Evolutionary conservation across 1,140 invertebrate species (phyloP).

Genomic region (Zaprionus camerounensis): DNA sequence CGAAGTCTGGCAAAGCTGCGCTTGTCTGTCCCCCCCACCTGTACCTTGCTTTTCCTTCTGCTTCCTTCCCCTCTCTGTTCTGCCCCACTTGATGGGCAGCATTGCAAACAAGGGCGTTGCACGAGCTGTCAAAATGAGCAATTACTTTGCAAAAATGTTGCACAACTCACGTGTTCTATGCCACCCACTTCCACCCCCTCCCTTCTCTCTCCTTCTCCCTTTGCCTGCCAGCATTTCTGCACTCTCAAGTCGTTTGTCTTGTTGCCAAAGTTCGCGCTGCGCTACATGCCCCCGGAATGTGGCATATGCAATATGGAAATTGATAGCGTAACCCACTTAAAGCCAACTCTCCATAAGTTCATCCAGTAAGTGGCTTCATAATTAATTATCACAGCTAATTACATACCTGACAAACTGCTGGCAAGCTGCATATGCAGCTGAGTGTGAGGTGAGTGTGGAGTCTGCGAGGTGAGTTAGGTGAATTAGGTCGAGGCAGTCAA

Average conservation of each 20-base stretch:
- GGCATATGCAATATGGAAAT: slow-evolving; percentile 70
- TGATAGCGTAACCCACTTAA: slow-evolving; percentile 50
- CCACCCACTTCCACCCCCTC: slow-evolving; percentile 6
- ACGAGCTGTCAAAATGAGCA: slow-evolving; percentile 81
- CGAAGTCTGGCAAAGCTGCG: slow-evolving; percentile 42
- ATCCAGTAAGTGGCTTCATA: slow-evolving; percentile 43
- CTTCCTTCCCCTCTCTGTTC: not conserved
- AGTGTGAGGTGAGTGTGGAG: no score
- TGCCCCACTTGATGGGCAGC: not conserved
- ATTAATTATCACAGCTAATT: slow-evolving; percentile 44
- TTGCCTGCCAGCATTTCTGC: not conserved
- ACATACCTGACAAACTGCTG: slow-evolving; percentile 38
- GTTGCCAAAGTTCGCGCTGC: slow-evolving; percentile 51
- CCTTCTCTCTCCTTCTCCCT: no score
- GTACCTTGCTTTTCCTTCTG: slow-evolving; percentile 18
- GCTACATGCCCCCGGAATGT: slow-evolving; percentile 46
- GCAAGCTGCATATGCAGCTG: not conserved
- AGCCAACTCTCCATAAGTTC: slow-evolving; percentile 39
- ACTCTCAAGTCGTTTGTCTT: slow-evolving; percentile 73
- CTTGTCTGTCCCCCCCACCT: not conserved
- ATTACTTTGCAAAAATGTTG: slow-evolving; percentile 83
- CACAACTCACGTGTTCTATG: slow-evolving; percentile 72
- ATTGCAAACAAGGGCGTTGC: slow-evolving; percentile 77
- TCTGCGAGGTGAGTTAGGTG: no score
- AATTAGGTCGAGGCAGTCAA: not conserved